phyloP scores from a whole-genome alignment of 2,113 vertebrate species.

The Anoura caudifer region DNA sequence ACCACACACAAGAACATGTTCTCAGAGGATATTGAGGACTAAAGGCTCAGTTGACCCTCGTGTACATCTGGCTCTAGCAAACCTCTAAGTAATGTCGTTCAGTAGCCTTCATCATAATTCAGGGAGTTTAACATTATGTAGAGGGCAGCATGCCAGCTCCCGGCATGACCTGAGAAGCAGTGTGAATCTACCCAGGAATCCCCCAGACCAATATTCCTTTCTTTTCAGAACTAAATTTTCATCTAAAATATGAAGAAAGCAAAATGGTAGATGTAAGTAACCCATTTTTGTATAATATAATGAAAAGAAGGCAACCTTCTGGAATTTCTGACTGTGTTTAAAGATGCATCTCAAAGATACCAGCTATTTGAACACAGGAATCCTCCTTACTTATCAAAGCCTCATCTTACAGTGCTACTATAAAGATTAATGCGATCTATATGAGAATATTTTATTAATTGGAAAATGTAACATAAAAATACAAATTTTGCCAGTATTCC shows the following conservation, averaged over 20 bases:
- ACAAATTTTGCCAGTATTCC: slow-evolving; percentile 57
- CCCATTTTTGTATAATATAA: neutral
- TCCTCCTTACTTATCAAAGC: neutral
- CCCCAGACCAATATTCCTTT: neutral
- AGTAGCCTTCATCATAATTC: neutral
- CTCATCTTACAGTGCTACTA: neutral
- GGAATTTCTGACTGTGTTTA: neutral
- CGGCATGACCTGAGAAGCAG: neutral
- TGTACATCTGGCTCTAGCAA: neutral
- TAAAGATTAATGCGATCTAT: neutral
- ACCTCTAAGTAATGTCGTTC: neutral
- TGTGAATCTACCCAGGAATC: neutral
- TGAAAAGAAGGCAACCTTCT: neutral
- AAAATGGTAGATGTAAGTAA: neutral
- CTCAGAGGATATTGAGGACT: neutral
- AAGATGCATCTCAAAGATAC: neutral
- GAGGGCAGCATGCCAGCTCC: neutral
- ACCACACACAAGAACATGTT: neutral
- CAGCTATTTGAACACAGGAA: neutral
- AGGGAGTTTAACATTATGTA: neutral
- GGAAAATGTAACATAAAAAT: slow-evolving; percentile 47
- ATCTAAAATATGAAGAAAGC: slow-evolving; percentile 29
- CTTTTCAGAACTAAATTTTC: neutral
- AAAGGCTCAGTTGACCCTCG: neutral
- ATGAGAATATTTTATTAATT: neutral